Base-by-base conservation (phyloP, 2,797 vertebrate species). In the Eutrigla gurnardus region DNA sequence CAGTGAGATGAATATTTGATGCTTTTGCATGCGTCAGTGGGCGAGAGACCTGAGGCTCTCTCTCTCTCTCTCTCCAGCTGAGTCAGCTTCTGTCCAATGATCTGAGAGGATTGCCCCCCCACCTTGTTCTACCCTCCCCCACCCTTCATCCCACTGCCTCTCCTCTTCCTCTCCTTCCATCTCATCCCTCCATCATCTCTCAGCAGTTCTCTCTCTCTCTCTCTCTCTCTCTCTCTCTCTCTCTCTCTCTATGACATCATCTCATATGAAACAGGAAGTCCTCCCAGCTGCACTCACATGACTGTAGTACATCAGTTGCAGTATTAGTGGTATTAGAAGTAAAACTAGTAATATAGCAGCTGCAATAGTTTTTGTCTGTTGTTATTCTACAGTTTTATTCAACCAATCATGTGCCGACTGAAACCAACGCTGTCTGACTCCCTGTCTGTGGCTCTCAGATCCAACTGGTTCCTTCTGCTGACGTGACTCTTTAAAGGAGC, bases 1-100 rank as follows among this genome's bases (percentile, higher is more conserved):
- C 74, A 86, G 70, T 85, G 59, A 75, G 62, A 86, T 92, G 86
- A 91, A 93, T 92, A 89, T 91, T 92, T 92, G 78, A 92, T 91
- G 84, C 79, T 82, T 54, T 69, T 75, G 50, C 37, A 68, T 91
- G 90, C 83, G 72, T 91, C 86, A 93, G 77, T 85, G 75, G 68
- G 73, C 67, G 62, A 73, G 84, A 81, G 68, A 77, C 80, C 42
- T 60, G 32, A 73, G 60, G 4, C 69, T 66, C 45, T 68, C 65
- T 33, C 47, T 57, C 32, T 32, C 50, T 17, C 47, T 37, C 18
- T 33, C 52, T 17, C n/a, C 59, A 72, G 75, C 84, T 79, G 75
- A 77, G 50, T 88, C 73, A 75, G 80, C 80, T 77, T 75, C 73
- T 46, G 53, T 50, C 69, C 72, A 81, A 14, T 55, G 46, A 78